phyloP scores from a whole-genome alignment of 2,888 invertebrate genomes.

The Phymatocera aterrima region DNA sequence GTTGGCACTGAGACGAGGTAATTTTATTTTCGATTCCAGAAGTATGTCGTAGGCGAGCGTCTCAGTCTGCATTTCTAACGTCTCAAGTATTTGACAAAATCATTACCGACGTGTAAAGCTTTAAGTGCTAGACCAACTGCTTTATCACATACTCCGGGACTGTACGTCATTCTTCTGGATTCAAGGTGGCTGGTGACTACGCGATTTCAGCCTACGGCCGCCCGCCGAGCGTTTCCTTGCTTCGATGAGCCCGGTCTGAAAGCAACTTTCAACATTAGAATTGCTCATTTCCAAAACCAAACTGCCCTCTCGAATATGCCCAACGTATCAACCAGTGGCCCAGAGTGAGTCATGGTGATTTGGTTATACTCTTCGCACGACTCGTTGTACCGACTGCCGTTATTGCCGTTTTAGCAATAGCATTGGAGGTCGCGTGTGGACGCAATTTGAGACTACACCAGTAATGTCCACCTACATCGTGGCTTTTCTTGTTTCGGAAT shows the following conservation, averaged over 20 bases:
- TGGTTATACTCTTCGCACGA: neutral
- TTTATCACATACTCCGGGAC: neutral
- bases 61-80: neutral
- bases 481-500: constrained; percentile 63
- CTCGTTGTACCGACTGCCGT: neutral
- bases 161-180: constrained; percentile 47
- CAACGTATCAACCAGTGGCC: neutral
- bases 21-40: constrained; percentile 58
- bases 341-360: constrained; percentile 5
- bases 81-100: neutral
- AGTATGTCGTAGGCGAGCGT: neutral
- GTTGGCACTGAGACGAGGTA: constrained; percentile 76
- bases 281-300: constrained; percentile 78
- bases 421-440: constrained; percentile 47
- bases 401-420: neutral
- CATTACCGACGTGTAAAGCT: neutral
- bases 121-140: neutral
- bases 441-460: constrained; percentile 57
- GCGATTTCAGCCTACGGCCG: constrained; percentile 88
- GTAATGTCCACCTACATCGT: constrained; percentile 65
- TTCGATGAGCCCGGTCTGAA: constrained; percentile 91
- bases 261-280: constrained; percentile 83
- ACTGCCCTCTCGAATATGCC: constrained; percentile 46
- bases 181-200: constrained; percentile 87
- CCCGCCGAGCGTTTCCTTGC: constrained; percentile 89